Evolutionary conservation across 1,140 invertebrate genomes (phyloP), one percentile per base, ranked within the genome.

Genomic region (Neoseiulus cucumeris): DNA sequence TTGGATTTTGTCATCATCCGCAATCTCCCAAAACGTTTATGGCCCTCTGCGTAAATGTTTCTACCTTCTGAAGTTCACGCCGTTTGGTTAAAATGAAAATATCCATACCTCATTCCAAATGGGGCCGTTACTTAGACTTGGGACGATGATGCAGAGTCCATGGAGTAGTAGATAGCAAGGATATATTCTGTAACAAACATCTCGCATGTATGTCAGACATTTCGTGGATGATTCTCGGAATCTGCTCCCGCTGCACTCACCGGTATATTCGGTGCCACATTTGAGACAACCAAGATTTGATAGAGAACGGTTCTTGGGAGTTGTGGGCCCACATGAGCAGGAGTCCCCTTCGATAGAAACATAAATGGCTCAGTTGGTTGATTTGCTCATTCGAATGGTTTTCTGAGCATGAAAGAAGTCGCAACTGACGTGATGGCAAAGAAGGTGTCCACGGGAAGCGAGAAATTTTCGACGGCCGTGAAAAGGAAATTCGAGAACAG

Each of bases 41-140:
- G n/a, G n/a, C n/a, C n/a, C n/a, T n/a, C n/a, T n/a, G n/a, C n/a
- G n/a, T n/a, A n/a, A n/a, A n/a, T n/a, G n/a, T n/a, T n/a, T n/a
- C n/a, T n/a, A n/a, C n/a, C n/a, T n/a, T n/a, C n/a, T n/a, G n/a
- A n/a, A n/a, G n/a, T n/a, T n/a, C n/a, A n/a, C n/a, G n/a, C n/a
- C n/a, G n/a, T n/a, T n/a, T n/a, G n/a, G n/a, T n/a, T n/a, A n/a
- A n/a, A n/a, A n/a, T n/a, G n/a, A n/a, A n/a, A n/a, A n/a, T n/a
- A n/a, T n/a, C n/a, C n/a, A n/a, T n/a, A 59, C 51, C 51, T 59
- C 51, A 5, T 59, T 59, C 51, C 51, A 59, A 14, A 59, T 59
- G 14, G 51, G 51, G 1, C 51, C 51, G 25, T 59, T 25, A 14
- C 51, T 20, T 12, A 59, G 12, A 25, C 25, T 33, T 9, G 51